Evolutionary conservation across 2,888 invertebrate species (phyloP), one percentile per base, ranked within the genome.

Genomic region (Ditula angustiorana): DNA sequence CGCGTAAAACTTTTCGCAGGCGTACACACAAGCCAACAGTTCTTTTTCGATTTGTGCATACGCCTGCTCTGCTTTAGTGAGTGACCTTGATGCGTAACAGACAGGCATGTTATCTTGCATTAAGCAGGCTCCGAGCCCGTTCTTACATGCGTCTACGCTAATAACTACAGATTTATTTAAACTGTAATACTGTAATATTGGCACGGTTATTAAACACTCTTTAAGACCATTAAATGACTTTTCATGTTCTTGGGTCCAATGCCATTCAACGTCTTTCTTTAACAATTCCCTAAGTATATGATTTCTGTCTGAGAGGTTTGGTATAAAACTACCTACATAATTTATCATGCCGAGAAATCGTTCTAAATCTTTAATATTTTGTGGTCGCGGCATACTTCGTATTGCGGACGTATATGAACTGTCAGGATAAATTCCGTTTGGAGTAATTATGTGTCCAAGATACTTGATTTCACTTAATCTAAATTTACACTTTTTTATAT

Each of bases 101-200:
- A n/a, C n/a, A n/a, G 19, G 46, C 21, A 26, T 16, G 19, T 46
- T 19, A 63, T n/a, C 52, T 60, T 70, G 73, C 50, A 67, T 47
- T 16, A 72, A 44, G 49, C 61, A 68, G n/a, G 66, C 71, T 13
- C 72, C 71, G 19, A 70, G 41, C 2, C 69, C 70, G 53, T 50
- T 46, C 11, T 66, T 67, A 33, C 66, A 64, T 0, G 70, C 67
- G 58, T 72, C 72, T 2, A 69, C 71, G 28, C 67, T 66, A 19
- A 71, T 28, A 5, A 28, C 46, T 13, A 69, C 53, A 5, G 67
- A 49, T 30, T 58, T 59, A 16, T 66, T 63, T 10, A 64, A 7
- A 47, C 56, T 52, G 52, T 64, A 71, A 37, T 58, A 70, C 33
- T 66, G 64, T 23, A 69, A 44, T 2, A 70, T 59, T 10, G 67